Evolutionary conservation across 1,140 invertebrate species (phyloP).

Genomic region (Nomia melanderi): DNA sequence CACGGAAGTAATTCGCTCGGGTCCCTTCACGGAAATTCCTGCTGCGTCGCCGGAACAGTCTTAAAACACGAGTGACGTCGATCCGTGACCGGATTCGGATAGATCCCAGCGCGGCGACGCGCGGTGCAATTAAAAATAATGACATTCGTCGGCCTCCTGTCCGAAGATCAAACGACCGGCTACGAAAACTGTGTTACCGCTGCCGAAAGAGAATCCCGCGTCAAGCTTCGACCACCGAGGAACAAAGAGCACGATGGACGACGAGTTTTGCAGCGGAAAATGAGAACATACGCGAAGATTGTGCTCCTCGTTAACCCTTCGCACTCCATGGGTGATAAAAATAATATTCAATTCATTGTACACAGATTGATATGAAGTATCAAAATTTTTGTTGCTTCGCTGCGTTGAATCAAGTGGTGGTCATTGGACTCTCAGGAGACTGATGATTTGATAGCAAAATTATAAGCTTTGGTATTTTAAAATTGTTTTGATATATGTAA

Average conservation of each 20-base stretch:
- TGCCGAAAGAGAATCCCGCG: not conserved
- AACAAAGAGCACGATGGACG: not conserved
- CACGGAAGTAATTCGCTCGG: not conserved
- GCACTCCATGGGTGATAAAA: too few species aligned
- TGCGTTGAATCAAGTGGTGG: too few species aligned
- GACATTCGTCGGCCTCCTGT: conserved; percentile 49
- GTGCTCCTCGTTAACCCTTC: too few species aligned
- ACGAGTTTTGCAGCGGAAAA: not conserved
- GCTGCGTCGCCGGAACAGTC: not conserved
- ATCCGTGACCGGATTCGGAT: conserved; percentile 30
- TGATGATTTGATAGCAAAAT: too few species aligned
- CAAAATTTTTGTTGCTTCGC: too few species aligned
- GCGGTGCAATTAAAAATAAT: conserved; percentile 58
- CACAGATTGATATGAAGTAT: too few species aligned
- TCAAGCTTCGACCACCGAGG: not conserved
- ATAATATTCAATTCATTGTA: too few species aligned
- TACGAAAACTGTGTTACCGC: not conserved
- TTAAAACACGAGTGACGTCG: not conserved
- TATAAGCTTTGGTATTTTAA: too few species aligned
- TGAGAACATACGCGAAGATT: too few species aligned
- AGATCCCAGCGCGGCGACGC: not conserved
- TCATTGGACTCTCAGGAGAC: too few species aligned
- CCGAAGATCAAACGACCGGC: conserved; percentile 34
- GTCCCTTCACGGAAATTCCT: not conserved
- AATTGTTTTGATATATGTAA: too few species aligned